A percentile compares a stretch with the other conserved stretches of the same genome.
Evolutionary conservation across 2,797 vertebrate genomes (phyloP).

Genomic region (Helostoma temminkii): DNA sequence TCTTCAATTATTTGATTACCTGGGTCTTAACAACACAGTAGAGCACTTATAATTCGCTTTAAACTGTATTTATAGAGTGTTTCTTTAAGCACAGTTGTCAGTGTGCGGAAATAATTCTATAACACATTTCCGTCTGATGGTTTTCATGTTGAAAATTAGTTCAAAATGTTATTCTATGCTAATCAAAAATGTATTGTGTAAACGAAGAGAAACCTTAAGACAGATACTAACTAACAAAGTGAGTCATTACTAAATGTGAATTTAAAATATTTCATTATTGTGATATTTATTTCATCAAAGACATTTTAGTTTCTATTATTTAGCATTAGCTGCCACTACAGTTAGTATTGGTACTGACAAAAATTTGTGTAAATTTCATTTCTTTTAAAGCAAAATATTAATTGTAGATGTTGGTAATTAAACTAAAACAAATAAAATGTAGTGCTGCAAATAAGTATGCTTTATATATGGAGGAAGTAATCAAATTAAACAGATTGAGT

Average conservation of each 20-base stretch:
- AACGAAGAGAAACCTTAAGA: too few species aligned
- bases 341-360: background rate
- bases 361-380: too few species aligned
- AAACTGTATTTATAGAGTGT: background rate
- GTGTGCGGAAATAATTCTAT: background rate
- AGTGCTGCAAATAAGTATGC: background rate
- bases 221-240: too few species aligned
- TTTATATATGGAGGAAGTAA: background rate
- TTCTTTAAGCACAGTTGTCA: background rate
- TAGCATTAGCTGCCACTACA: background rate
- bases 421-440: background rate
- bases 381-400: background rate
- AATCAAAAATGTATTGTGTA: too few species aligned
- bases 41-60: background rate
- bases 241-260: too few species aligned
- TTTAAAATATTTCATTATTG: too few species aligned
- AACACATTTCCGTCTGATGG: too few species aligned
- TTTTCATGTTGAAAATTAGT: too few species aligned
- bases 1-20: constrained; percentile 53
- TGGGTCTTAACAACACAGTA: constrained; percentile 20
- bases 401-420: background rate
- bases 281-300: too few species aligned
- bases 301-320: background rate
- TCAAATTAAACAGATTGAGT: background rate
- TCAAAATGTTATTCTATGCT: too few species aligned